Base-by-base conservation (phyloP, 2,888 invertebrate species). In the Melanargia galathea region DNA sequence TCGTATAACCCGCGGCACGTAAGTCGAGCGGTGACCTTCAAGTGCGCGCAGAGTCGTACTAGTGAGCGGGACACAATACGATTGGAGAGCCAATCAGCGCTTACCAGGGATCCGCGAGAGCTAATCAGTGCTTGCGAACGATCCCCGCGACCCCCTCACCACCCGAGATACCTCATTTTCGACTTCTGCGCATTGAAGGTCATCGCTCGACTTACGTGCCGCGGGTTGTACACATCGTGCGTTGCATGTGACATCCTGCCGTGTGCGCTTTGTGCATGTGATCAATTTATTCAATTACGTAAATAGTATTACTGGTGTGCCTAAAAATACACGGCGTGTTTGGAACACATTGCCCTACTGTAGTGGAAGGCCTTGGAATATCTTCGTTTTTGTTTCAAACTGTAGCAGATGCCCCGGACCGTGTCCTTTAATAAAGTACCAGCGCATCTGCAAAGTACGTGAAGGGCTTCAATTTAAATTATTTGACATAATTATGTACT, bases 261-360 rank as follows among this genome's bases (percentile, higher is more conserved):
- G 2, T 18, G 43, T 43, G 8, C 43, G 18, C 35, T 35, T 8
- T 43, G 16, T 18, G n/a, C n/a, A 2, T 40, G 7, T 16, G 10
- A 18, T 0, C 43, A 35, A 10, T 30, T 24, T 24, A 43, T 55
- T 57, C 40, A 52, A 60, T 62, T 58, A 62, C 48, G 46, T 57
- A 54, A 60, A 63, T 40, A 57, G 46, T 74, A 70, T 71, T 60
- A 49, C 66, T 67, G 65, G 60, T 70, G 71, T 69, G 73, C 56
- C 62, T 60, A 66, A 71, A 49, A 71, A 73, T 73, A 67, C 57
- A 55, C 52, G 2, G 58, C 48, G 30, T 45, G 64, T 48, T 55
- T 59, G 22, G 35, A 70, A 61, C 49, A 59, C 57, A 62, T 60
- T 61, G 63, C 55, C 62, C 59, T 57, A 48, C 61, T 64, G 55